Conservation (phyloP, 2,797 vertebrate species). For the Masticophis lateralis region DNA sequence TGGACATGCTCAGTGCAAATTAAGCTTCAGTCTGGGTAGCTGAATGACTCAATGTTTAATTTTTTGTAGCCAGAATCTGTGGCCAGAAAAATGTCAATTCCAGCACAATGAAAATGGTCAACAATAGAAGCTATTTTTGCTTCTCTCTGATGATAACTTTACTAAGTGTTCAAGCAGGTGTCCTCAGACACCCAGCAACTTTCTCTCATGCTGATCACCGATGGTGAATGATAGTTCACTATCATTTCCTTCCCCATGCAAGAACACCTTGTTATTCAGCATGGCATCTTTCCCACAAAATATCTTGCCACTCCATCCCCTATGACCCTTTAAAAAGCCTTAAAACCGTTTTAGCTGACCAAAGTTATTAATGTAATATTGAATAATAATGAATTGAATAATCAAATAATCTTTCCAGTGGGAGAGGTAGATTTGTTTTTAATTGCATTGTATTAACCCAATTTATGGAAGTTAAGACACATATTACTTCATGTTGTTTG, state of each 20-base stretch:
- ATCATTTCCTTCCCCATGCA: neutral
- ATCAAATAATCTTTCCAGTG: neutral
- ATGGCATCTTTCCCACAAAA: neutral
- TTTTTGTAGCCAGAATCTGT: neutral
- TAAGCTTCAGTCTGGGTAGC: neutral
- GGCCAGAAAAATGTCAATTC: neutral
- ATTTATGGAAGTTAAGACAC: neutral
- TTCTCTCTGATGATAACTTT: neutral
- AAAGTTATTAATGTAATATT: neutral
- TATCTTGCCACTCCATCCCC: neutral
- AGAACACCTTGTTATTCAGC: neutral
- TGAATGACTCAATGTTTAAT: neutral
- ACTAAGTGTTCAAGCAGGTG: neutral
- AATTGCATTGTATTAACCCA: neutral
- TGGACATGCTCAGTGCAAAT: neutral
- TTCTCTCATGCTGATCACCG: rapidly evolving
- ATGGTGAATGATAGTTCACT: neutral
- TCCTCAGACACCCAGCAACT: too few relatives aligned
- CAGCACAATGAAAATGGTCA: neutral
- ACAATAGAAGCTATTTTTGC: neutral
- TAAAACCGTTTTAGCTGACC: neutral
- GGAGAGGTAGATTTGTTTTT: neutral
- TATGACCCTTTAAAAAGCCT: neutral
- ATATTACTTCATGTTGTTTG: neutral
- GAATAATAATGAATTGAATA: neutral